These are phyloP conservation scores for Oryzias curvinotus DNA, from an alignment of 2,113 vertebrate species.

Conservation along the genomic window DNA sequence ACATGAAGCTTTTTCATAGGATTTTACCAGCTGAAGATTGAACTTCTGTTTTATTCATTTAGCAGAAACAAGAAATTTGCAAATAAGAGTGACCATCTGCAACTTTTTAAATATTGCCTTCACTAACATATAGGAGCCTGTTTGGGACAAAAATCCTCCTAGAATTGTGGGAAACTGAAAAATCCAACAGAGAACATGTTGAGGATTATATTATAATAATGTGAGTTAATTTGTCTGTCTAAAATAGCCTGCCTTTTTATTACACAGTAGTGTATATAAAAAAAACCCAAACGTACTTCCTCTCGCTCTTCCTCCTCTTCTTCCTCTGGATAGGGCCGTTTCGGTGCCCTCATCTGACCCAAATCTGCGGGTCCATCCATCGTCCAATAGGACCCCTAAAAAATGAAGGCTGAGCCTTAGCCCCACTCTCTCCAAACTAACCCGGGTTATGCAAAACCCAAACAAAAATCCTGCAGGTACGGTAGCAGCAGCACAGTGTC, in stretches of 20 bases:
- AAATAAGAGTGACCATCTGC: too few species aligned
- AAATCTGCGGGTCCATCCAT: constrained; percentile 86
- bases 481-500: background rate
- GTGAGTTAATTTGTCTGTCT: too few species aligned
- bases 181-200: too few species aligned
- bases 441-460: background rate
- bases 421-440: background rate
- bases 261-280: background rate
- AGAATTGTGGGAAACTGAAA: too few species aligned
- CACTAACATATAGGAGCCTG: too few species aligned
- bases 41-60: too few species aligned
- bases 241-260: background rate
- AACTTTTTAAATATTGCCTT: too few species aligned
- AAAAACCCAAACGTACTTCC: constrained; percentile 28
- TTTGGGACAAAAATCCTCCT: too few species aligned
- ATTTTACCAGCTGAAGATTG: too few species aligned
- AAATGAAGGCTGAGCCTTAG: constrained; percentile 1
- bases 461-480: background rate
- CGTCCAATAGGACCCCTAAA: constrained; percentile 96
- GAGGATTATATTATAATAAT: too few species aligned
- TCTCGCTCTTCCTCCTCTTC: constrained; percentile 71
- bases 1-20: too few species aligned
- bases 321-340: constrained; percentile 87
- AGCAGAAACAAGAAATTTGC: too few species aligned
- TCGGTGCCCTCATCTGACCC: constrained; percentile 75